Evolutionary conservation across 2,797 vertebrate genomes (phyloP).

Genomic region (Poeciliopsis turneri): DNA sequence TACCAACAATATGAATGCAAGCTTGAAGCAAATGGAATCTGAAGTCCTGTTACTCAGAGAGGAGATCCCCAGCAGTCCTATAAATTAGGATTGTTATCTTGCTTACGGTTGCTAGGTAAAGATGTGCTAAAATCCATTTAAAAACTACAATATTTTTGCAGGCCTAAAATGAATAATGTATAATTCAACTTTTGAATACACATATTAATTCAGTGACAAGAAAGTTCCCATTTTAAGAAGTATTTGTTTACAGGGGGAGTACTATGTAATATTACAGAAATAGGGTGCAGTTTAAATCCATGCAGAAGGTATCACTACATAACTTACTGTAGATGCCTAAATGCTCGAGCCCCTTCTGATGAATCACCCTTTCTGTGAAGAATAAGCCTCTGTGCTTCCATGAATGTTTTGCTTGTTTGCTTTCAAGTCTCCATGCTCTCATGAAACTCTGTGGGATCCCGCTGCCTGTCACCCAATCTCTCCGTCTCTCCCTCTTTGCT

Average conservation of each 20-base stretch:
- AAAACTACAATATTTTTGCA: background rate
- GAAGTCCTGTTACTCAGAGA: background rate
- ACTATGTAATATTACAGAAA: background rate
- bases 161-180: background rate
- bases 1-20: background rate
- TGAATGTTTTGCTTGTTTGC: constrained; percentile 57
- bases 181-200: background rate
- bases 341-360: background rate
- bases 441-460: constrained; percentile 54
- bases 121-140: background rate
- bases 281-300: background rate
- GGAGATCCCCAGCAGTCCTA: background rate
- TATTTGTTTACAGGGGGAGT: background rate
- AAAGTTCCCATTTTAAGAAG: background rate
- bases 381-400: constrained; percentile 26
- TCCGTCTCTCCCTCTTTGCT: constrained; percentile 53
- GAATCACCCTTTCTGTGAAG: constrained; percentile 16
- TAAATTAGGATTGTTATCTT: background rate
- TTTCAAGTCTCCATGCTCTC: constrained; percentile 39
- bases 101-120: background rate
- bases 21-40: background rate
- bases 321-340: background rate
- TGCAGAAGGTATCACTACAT: background rate
- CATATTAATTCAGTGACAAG: background rate
- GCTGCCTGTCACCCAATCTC: constrained; percentile 64